These are phyloP conservation scores for Thalassophryne amazonica DNA, from an alignment of 2,797 vertebrate species.

Conservation along the genomic window DNA sequence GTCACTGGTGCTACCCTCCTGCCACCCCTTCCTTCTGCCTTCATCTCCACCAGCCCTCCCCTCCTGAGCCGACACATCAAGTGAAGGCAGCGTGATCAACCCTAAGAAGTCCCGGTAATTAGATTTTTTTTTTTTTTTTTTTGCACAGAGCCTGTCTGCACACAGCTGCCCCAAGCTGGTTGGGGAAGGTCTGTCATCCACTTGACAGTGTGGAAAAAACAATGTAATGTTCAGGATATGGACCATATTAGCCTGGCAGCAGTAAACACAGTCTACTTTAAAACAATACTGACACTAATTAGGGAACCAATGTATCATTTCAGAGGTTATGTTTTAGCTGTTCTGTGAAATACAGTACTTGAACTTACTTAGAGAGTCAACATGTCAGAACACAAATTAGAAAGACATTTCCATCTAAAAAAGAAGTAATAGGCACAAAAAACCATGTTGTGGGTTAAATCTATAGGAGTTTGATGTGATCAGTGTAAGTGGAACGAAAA, in stretches of 20 bases:
- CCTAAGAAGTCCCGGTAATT: slow-evolving; percentile 80
- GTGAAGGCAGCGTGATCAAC: slow-evolving; percentile 73
- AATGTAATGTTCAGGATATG: slow-evolving; percentile 70
- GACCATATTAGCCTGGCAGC: slow-evolving; percentile 76
- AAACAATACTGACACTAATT: slow-evolving; percentile 83
- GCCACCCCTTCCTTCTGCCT: slow-evolving; percentile 23
- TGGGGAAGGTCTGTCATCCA: slow-evolving; percentile 73
- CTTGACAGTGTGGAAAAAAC: slow-evolving; percentile 78
- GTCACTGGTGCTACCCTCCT: slow-evolving; percentile 64
- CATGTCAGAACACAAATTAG: slow-evolving; percentile 61
- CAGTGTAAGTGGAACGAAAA: too few species aligned
- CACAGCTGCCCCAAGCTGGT: slow-evolving; percentile 69
- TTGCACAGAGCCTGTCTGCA: slow-evolving; percentile 74
- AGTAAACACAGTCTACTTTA: slow-evolving; percentile 80
- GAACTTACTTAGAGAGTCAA: slow-evolving; percentile 48
- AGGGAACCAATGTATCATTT: slow-evolving; percentile 75
- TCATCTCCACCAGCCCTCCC: slow-evolving; percentile 24
- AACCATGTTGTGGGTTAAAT: too few species aligned
- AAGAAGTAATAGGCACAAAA: too few species aligned
- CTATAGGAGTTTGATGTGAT: too few species aligned
- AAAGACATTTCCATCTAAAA: slow-evolving; percentile 17
- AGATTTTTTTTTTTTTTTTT: too few species aligned
- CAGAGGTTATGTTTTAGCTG: slow-evolving; percentile 66
- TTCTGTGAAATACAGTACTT: slow-evolving; percentile 54
- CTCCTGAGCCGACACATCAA: slow-evolving; percentile 62